Percentiles rank a stretch among this genome's conserved stretches.
These are phyloP conservation scores for Hypomecis punctinalis DNA, from an alignment of 2,888 invertebrate species.

Conservation along the genomic window DNA sequence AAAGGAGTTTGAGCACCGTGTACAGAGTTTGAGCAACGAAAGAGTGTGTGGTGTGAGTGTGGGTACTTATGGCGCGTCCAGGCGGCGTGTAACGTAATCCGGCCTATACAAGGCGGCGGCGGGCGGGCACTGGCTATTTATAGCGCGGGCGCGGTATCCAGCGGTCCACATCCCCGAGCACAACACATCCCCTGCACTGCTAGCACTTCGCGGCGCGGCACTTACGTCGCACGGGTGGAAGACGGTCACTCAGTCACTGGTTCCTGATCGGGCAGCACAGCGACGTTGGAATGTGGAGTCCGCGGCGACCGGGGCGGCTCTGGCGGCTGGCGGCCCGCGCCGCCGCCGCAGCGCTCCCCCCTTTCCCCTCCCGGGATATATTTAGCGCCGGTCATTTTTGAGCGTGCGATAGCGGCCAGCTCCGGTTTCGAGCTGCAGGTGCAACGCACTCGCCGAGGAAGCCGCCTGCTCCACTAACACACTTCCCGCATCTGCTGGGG, in stretches of 20 bases:
- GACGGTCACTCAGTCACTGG: conserved; percentile 82
- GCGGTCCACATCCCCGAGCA: conserved; percentile 38
- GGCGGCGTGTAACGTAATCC: conserved; percentile 72
- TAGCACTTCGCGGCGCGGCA: conserved; percentile 71
- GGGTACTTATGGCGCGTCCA: conserved; percentile 40
- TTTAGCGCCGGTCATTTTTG: conserved; percentile 78
- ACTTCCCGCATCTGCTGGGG: conserved; percentile 30
- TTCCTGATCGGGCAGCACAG: conserved; percentile 79
- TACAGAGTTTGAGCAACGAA: conserved; percentile 28
- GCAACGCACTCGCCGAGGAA: conserved; percentile 53
- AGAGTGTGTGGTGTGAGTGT: conserved; percentile 61
- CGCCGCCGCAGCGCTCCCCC: conserved; percentile 47
- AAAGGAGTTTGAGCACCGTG: conserved; percentile 1
- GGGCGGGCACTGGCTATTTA: conserved; percentile 59
- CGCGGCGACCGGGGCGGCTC: conserved; percentile 89
- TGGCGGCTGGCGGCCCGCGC: conserved; percentile 66
- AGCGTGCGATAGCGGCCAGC: conserved; percentile 73
- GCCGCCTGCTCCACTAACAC: conserved; percentile 43
- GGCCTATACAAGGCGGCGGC: conserved; percentile 69
- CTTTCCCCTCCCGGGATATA: conserved; percentile 59
- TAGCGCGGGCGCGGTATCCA: conserved; percentile 57
- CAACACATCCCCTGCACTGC: conserved; percentile 62
- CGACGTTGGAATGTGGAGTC: conserved; percentile 89
- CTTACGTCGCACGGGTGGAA: conserved; percentile 85
- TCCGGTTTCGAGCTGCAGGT: conserved; percentile 75